Evolutionary conservation across 2,888 invertebrate species (phyloP), one percentile per base, ranked within the genome.

Genomic region (Sarcophaga rosellei): DNA sequence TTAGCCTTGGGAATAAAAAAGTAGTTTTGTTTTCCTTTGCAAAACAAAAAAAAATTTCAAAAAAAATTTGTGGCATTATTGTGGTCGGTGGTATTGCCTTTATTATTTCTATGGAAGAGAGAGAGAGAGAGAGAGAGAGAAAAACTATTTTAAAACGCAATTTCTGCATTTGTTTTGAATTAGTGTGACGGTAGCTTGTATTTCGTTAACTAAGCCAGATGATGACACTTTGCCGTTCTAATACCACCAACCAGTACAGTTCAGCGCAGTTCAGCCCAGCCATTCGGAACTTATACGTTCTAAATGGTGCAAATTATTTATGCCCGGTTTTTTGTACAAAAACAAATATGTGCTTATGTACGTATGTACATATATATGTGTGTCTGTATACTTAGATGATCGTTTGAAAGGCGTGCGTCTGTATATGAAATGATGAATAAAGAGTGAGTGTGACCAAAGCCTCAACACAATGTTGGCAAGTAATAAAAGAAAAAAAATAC

Each of bases 101-200:
- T 10, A 35, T 35, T 35, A 35, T 35, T 35, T 35, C 35, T 35
- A 35, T 35, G 59, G 17, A 45, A 8, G 17, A 59, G 11, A 17
- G 35, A 15, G 20, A 44, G 10, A 4, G 1, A n/a, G 59, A 6
- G n/a, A 53, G 6, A 21, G 20, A 47, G 10, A 57, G n/a, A 17
- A 35, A 44, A 66, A 15, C n/a, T 20, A 44, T 66, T 80, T 63
- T 79, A 79, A 61, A 83, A 76, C 76, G 82, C 80, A 83, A 86
- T 86, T 79, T 80, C 76, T 83, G 73, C 72, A 80, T 80, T 75
- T 83, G 76, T 25, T 83, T 73, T 47, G 45, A 76, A 73, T 80
- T 61, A 79, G 82, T 82, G 61, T 75, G 81, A 35, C 25, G 77
- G 45, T 72, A 77, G 59, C 62, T 84, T 73, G 61, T 45, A 6